Evolutionary conservation across 2,888 invertebrate species (phyloP), one percentile per base, ranked within the genome.

Genomic region (Drosophila yooni): DNA sequence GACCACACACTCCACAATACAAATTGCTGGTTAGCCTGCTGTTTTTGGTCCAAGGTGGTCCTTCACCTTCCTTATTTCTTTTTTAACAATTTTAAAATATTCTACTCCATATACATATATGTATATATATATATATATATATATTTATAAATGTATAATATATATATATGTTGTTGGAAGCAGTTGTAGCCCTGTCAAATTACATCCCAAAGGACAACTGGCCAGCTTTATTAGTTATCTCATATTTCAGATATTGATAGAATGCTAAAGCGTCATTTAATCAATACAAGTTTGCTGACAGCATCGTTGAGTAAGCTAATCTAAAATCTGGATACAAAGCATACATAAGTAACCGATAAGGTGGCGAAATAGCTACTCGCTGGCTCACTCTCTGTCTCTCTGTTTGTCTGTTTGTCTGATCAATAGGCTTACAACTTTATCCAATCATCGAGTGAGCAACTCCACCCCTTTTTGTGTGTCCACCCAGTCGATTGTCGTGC

Each of bases 1-100:
- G 85, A 89, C 85, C 85, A 85, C 85, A 85, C 85, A 89, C 84
- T 86, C 66, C 81, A 62, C 66, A 69, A 71, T 63, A 31, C 54
- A 60, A 54, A 66, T 50, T 31, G 74, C 53, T 29, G 54, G 65
- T 60, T 59, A 50, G 58, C 83, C 65, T 61, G 74, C 84, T 81
- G 76, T 66, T 29, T 33, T 33, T 29, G n/a, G n/a, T 29, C 59
- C 59, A 62, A 62, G 76, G 79, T 81, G 79, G 79, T 81, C 79
- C 25, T 64, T 53, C 29, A 40, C 13, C 38, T 27, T 13, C 25
- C 36, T 2, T 34, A 36, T 25, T 29, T 21, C 4, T 10, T 3
- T 25, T 15, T 46, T 15, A 46, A 25, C 1, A 25, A 25, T 46
- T 46, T 25, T 46, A 2, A 25, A 8, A 8, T 25, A 46, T 46